Evolutionary conservation across 2,113 vertebrate species (phyloP), one percentile per base, ranked within the genome.

Genomic region (Myrmophylax atrothorax): DNA sequence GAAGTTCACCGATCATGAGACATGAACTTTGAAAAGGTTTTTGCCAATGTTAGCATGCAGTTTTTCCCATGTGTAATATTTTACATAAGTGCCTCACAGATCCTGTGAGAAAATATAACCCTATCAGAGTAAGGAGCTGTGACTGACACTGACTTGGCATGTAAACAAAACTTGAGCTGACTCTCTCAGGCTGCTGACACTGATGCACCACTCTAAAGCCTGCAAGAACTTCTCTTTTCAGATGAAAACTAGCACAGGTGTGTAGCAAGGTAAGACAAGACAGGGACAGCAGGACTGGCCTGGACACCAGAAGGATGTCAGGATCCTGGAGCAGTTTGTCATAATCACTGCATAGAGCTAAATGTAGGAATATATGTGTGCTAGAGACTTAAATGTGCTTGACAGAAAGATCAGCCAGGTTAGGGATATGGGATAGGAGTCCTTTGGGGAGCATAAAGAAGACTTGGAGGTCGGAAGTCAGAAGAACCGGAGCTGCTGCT

Each of bases 371-470:
- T 52, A 7, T 14, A 4, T 38, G 18, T 7, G 26, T 3, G 22
- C 31, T 63, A 72, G 52, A 84, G 17, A 24, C 6, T 89, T 82
- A 59, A 78, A 63, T 3, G 0, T 5, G 20, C 10, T 89, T 84
- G 38, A 68, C 18, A 84, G 60, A 64, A 85, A 68, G 23, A 47
- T 46, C 35, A 25, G 7, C 8, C 24, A 52, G 20, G 18, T 67
- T n/a, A 89, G 49, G 17, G 14, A n/a, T 2, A 5, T 1, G 0
- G 35, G 19, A 49, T 0, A 68, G 22, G 24, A 79, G 38, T 90
- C 37, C 13, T 80, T 38, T 70, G 33, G 12, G 52, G 25, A 83
- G 60, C 5, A 3, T 58, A 72, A 87, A 87, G 14, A 50, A 35
- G n/a, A 76, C 28, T 9, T 5, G 8, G 49, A 73, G 25, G 6